Base-by-base conservation (phyloP, 2,888 invertebrate genomes). In the Salpingus planirostris region DNA sequence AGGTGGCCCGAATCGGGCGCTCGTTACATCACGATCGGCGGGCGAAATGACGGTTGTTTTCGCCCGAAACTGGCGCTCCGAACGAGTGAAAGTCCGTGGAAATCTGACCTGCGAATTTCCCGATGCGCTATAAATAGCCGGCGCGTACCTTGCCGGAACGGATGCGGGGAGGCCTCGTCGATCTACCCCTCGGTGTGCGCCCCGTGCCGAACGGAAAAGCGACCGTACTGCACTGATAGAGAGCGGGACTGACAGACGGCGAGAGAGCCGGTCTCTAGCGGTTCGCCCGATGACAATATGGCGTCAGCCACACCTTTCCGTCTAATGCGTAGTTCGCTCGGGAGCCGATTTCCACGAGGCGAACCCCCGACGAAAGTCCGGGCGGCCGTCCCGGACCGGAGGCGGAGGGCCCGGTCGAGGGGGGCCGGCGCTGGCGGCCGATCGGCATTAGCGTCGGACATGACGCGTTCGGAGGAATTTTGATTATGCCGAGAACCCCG, bases 251-350 rank as follows among this genome's bases (percentile, higher is more conserved):
- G n/a, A n/a, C n/a, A 29, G 21, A 27, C 32, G 23, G 14, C 24
- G 18, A 29, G 27, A 29, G 24, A 33, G 35, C 38, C 31, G 31
- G 38, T 24, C 18, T n/a, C n/a, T n/a, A 11, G 36, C 36, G 36
- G 47, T 40, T 36, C n/a, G n/a, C 44, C 38, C 46, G 45, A 50
- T 55, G 51, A 55, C 64, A 64, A 63, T 55, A 64, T 64, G 64
- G 64, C 64, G 62, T 51, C 57, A 49, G 62, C 64, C 63, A 63
- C 64, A 64, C 64, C 63, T 64, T 59, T 57, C 44, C 36, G 42
- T 46, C 41, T 57, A 59, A 60, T 60, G 59, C 60, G 60, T 56
- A 59, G 57, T 53, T 50, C 8, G 5, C 6, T 11, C 25, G 15
- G 12, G 10, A 26, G 29, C 26, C 26, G 24, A 22, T 29, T 29